phyloP scores from a whole-genome alignment of 2,888 invertebrate genomes.

The Acrocyrtus sp. region DNA sequence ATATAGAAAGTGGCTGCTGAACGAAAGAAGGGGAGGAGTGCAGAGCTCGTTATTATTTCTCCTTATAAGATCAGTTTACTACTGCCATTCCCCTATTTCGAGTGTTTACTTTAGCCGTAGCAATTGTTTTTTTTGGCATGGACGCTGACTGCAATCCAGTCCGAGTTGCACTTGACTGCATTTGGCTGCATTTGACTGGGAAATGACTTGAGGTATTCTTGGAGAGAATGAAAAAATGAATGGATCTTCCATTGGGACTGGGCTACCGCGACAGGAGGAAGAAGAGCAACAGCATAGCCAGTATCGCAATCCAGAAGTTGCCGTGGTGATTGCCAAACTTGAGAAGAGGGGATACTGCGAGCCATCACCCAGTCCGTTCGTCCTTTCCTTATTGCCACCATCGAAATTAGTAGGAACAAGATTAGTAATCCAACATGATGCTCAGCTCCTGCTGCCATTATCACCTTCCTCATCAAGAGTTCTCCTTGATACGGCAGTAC shows the following conservation, averaged over 20 bases:
- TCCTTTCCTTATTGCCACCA: not conserved
- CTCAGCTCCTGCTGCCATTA: too few relatives aligned
- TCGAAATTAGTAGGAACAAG: slow-evolving; percentile 1
- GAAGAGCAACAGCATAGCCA: not conserved
- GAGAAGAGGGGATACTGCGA: not conserved
- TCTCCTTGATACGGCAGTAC: too few relatives aligned
- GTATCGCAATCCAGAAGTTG: not conserved
- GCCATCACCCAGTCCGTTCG: not conserved
- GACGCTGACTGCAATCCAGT: too few relatives aligned
- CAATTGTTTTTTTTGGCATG: too few relatives aligned
- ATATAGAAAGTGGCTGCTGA: too few relatives aligned
- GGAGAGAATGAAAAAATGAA: slow-evolving; percentile 55
- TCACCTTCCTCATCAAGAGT: too few relatives aligned
- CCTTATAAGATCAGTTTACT: too few relatives aligned
- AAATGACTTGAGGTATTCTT: slow-evolving; percentile 35
- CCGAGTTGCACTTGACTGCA: too few relatives aligned
- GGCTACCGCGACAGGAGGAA: not conserved
- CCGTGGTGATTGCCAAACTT: not conserved
- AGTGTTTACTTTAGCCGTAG: too few relatives aligned
- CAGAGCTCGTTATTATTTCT: too few relatives aligned
- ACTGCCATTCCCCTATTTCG: too few relatives aligned
- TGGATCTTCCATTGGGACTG: slow-evolving; percentile 44
- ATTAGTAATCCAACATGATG: not conserved
- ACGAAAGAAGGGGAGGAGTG: too few relatives aligned
- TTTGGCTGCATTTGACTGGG: slow-evolving; percentile 18